Evolutionary conservation across 2,888 invertebrate species (phyloP).

Genomic region (Trachelus stipa): DNA sequence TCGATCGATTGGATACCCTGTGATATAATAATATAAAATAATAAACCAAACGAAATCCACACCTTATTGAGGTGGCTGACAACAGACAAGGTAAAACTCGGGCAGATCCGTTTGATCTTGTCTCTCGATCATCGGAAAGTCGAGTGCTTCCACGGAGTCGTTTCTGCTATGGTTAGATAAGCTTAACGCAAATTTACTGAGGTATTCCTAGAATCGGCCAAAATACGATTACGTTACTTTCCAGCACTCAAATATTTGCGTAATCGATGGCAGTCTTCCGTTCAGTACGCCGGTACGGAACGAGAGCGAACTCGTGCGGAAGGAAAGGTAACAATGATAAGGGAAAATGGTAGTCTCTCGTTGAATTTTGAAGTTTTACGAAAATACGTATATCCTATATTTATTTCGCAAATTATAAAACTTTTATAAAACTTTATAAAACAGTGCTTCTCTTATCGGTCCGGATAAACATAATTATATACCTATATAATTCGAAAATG

Average conservation of each 20-base stretch:
- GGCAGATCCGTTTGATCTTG: neutral
- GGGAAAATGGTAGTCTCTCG: neutral
- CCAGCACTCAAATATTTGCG: slow-evolving; percentile 49
- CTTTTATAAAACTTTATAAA: no score
- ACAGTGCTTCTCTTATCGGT: neutral
- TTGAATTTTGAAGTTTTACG: neutral
- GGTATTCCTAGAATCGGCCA: slow-evolving; percentile 37
- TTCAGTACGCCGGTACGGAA: slow-evolving; percentile 23
- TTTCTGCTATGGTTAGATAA: slow-evolving; percentile 35
- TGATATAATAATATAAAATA: no score
- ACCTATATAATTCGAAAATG: neutral
- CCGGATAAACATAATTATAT: neutral
- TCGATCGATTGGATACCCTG: no score
- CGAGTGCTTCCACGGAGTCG: neutral
- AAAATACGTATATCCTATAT: neutral
- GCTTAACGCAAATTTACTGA: slow-evolving; percentile 45
- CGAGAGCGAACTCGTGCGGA: slow-evolving; percentile 19
- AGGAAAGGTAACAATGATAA: slow-evolving; percentile 9
- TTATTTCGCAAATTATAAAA: neutral
- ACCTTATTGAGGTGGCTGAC: no score
- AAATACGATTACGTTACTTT: slow-evolving; percentile 23
- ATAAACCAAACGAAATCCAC: no score
- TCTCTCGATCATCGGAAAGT: neutral
- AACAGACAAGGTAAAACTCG: no score
- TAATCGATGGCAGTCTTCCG: slow-evolving; percentile 42